Evolutionary conservation across 2,797 vertebrate genomes (phyloP).

Genomic region (Borostomias antarcticus): DNA sequence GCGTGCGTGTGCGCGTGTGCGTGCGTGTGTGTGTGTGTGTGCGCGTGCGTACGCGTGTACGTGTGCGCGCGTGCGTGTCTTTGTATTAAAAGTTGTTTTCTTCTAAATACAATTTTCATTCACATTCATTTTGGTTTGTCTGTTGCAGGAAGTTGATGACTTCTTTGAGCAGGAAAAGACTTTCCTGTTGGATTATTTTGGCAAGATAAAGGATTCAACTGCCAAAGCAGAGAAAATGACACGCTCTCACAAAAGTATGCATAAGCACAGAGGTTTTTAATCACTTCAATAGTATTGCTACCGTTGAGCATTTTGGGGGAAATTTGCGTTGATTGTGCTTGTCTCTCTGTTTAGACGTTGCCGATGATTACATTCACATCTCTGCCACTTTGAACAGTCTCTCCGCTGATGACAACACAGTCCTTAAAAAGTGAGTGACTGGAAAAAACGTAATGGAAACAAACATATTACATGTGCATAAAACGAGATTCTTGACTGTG

Average conservation of each 20-base stretch:
- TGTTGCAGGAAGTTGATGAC: slow-evolving; percentile 91
- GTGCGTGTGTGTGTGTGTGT: too few species aligned
- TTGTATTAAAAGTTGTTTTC: neutral
- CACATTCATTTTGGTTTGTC: slow-evolving; percentile 8
- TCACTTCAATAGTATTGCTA: neutral
- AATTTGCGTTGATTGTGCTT: slow-evolving; percentile 38
- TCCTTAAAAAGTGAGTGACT: slow-evolving; percentile 89
- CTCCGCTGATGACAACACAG: slow-evolving; percentile 86
- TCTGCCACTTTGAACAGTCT: slow-evolving; percentile 86
- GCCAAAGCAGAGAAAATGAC: slow-evolving; percentile 98
- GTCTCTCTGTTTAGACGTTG: slow-evolving; percentile 83
- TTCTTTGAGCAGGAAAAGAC: slow-evolving; percentile 99
- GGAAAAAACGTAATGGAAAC: too few species aligned
- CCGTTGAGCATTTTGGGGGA: slow-evolving; percentile 14
- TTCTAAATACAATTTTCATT: slow-evolving; percentile 14
- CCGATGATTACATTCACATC: slow-evolving; percentile 94
- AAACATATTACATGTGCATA: too few species aligned
- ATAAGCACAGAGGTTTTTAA: slow-evolving; percentile 3
- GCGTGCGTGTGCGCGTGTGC: too few species aligned
- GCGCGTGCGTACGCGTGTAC: too few species aligned
- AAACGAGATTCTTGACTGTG: neutral
- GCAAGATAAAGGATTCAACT: slow-evolving; percentile 93
- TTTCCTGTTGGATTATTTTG: slow-evolving; percentile 93
- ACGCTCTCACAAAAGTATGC: slow-evolving; percentile 91
- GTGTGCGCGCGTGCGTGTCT: too few species aligned